phyloP scores from a whole-genome alignment of 2,888 invertebrate species.

The Brachyopa scutellaris region DNA sequence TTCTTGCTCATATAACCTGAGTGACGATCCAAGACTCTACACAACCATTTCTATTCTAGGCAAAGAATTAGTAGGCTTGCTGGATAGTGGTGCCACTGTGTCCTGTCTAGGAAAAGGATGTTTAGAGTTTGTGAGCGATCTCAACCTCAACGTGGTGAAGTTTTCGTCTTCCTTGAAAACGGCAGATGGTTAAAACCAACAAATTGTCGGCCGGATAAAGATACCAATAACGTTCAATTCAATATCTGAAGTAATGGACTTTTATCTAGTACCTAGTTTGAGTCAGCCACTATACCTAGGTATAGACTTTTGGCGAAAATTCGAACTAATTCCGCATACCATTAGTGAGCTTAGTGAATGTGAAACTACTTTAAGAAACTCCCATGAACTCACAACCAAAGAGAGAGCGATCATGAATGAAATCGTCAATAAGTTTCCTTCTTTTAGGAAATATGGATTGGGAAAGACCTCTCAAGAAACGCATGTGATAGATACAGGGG shows the following conservation, averaged over 20 bases:
- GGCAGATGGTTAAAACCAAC: background rate
- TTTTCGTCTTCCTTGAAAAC: background rate
- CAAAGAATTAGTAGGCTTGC: background rate
- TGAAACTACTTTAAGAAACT: background rate
- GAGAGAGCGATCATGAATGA: background rate
- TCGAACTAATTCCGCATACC: background rate
- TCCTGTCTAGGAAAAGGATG: conserved; percentile 11
- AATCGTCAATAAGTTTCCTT: background rate
- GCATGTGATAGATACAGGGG: conserved; percentile 62
- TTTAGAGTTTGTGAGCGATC: background rate
- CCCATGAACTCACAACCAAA: background rate
- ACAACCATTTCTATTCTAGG: background rate
- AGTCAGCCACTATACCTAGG: too few relatives aligned
- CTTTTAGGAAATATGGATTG: conserved; percentile 15
- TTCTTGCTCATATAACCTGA: background rate
- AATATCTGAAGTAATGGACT: background rate
- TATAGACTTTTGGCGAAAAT: conserved; percentile 39
- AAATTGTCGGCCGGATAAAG: conserved; percentile 33
- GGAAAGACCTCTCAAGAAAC: conserved; percentile 45
- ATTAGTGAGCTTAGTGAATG: background rate
- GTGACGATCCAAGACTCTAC: background rate
- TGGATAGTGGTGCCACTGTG: conserved; percentile 17
- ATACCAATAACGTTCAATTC: conserved; percentile 13
- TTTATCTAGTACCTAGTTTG: conserved; percentile 37
- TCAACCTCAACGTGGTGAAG: background rate